Base-by-base conservation (phyloP, 1,140 invertebrate species). In the Eulimnadia texana region DNA sequence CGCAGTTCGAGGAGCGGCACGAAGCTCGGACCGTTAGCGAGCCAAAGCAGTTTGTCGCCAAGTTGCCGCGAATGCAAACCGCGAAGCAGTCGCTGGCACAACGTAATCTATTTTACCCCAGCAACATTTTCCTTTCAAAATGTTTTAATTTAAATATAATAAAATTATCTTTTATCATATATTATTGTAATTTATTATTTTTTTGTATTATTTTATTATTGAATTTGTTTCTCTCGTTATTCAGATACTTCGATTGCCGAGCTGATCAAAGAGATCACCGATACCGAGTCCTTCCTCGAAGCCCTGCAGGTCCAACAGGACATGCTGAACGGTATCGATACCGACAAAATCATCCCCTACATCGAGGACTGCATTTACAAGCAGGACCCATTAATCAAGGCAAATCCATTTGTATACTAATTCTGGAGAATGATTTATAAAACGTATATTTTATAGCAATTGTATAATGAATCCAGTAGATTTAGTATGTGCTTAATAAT, bases 351-450 rank as follows among this genome's bases (percentile, higher is more conserved):
- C 0, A 86, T 85, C 71, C 72, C 84, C 0, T 91, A 85, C 68
- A 94, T 98, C 67, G 93, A 97, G 75, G 89, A 93, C 69, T 81
- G 86, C 66, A 94, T 97, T 63, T 87, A 86, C 3, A 84, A 85
- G 67, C 82, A 88, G 70, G 83, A 84, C 66, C 82, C 88, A 9
- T 67, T 96, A 1, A 76, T 84, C 2, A 90, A 86, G 74, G 86
- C 77, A 67, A 63, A 28, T 58, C n/a, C n/a, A n/a, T n/a, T n/a
- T n/a, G n/a, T n/a, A n/a, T n/a, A n/a, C n/a, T n/a, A n/a, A n/a
- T n/a, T n/a, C n/a, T n/a, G n/a, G n/a, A n/a, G n/a, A n/a, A n/a
- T n/a, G n/a, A n/a, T n/a, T n/a, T n/a, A n/a, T n/a, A n/a, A n/a
- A n/a, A n/a, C n/a, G n/a, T n/a, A n/a, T n/a, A n/a, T n/a, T n/a